Evolutionary conservation across 2,888 invertebrate species (phyloP), one percentile per base, ranked within the genome.

Genomic region (Tortrix viridana): DNA sequence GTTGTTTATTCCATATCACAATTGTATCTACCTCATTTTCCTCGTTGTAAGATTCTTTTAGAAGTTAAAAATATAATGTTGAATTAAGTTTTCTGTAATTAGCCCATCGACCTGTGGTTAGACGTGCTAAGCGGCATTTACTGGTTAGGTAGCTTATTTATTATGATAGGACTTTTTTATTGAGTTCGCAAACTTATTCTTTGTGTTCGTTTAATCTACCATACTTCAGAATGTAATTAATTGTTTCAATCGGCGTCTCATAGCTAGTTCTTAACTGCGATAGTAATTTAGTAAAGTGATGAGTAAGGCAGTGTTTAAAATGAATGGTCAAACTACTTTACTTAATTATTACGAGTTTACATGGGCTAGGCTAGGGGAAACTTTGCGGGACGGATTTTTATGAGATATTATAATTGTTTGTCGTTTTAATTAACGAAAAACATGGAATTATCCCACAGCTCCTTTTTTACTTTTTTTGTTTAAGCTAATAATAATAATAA

Each of bases 11-110:
- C 85, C 90, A 91, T 91, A 92, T 91, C 91, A 91, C 91, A 90
- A 90, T 89, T 79, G 70, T 84, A 91, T 88, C 91, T 92, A 92
- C 91, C 91, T 92, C 91, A 92, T 89, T 89, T 88, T 85, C 82
- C 86, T 86, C 81, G 84, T 85, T 84, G 78, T 88, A 89, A 86
- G 88, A 73, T 87, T 85, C 79, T 79, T 86, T 86, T 86, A 88
- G 84, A 81, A 81, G 76, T 83, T 87, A 84, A 79, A 77, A 72
- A 76, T 79, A 79, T 74, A 76, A 81, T 80, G 80, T 84, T 84
- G 71, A 76, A 68, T 69, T 79, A 75, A 73, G 74, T 76, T 71
- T 74, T 70, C 65, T 72, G 65, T 75, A 75, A 73, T 72, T 71
- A 74, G 73, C 83, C 86, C 84, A 82, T 77, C 83, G 84, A 84